A percentile compares a stretch with the other conserved stretches of the same genome.
Evolutionary conservation across 2,888 invertebrate genomes (phyloP).

Genomic region (Nycteola revayana): DNA sequence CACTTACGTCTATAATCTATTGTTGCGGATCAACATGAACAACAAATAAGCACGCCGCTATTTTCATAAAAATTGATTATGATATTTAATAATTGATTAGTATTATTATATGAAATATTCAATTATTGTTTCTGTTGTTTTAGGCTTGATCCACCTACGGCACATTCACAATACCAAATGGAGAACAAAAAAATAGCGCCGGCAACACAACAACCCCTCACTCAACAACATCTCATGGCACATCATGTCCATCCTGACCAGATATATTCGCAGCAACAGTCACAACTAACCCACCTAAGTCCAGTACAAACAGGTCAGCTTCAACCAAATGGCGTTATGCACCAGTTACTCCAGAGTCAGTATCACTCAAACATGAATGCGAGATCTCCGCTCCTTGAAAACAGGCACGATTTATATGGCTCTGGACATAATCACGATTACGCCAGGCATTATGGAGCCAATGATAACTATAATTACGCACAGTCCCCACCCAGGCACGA

Average conservation of each 20-base stretch:
- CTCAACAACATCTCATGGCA: slow-evolving; percentile 70
- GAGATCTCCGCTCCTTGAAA: slow-evolving; percentile 76
- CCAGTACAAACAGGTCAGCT: slow-evolving; percentile 67
- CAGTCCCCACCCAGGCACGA: slow-evolving; percentile 75
- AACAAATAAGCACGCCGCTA: no score
- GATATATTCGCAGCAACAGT: slow-evolving; percentile 73
- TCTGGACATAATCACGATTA: slow-evolving; percentile 79
- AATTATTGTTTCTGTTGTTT: slow-evolving; percentile 57
- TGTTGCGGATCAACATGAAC: no score
- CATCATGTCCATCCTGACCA: slow-evolving; percentile 77
- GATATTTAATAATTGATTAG: no score
- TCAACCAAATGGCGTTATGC: slow-evolving; percentile 80
- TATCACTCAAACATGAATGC: slow-evolving; percentile 75
- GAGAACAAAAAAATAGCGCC: slow-evolving; percentile 83
- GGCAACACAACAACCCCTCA: slow-evolving; percentile 80
- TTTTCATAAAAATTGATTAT: no score
- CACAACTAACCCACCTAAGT: slow-evolving; percentile 64
- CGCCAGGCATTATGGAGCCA: slow-evolving; percentile 78
- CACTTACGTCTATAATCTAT: no score
- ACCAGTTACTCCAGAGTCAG: slow-evolving; percentile 74
- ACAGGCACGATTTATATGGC: slow-evolving; percentile 82
- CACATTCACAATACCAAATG: slow-evolving; percentile 83
- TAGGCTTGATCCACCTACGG: slow-evolving; percentile 88
- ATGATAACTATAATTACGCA: slow-evolving; percentile 78
- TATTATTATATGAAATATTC: no score